Percentiles rank a stretch among this genome's conserved stretches.
Evolutionary conservation across 2,797 vertebrate species (phyloP).

Genomic region (Gastrophryne carolinensis): DNA sequence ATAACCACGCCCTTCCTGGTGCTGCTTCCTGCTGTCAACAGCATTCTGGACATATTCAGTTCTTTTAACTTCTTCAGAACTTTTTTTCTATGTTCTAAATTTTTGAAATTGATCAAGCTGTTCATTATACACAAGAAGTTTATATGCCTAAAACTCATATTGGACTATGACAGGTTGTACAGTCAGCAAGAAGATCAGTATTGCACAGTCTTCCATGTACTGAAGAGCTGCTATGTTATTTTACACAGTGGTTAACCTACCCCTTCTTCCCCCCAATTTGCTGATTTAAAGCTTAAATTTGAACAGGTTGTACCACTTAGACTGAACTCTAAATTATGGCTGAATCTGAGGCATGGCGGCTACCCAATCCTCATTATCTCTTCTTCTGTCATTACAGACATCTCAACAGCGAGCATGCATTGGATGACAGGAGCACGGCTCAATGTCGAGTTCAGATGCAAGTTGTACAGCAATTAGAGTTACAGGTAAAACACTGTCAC

Average conservation of each 20-base stretch:
- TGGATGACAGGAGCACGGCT: slow-evolving; percentile 99
- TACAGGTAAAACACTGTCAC: slow-evolving; percentile 83
- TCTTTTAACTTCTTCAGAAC: too few species aligned
- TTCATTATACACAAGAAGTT: too few species aligned
- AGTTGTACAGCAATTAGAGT: slow-evolving; percentile 99
- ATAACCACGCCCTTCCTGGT: too few species aligned
- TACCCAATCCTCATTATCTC: slow-evolving; percentile 74
- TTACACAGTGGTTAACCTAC: not conserved
- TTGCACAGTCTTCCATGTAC: too few species aligned
- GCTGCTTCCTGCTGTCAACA: too few species aligned
- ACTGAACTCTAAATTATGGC: slow-evolving; percentile 9
- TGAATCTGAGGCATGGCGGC: slow-evolving; percentile 57
- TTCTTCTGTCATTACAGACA: slow-evolving; percentile 85
- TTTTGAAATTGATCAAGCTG: too few species aligned
- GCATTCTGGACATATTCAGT: too few species aligned
- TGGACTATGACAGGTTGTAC: too few species aligned
- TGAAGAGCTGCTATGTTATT: not conserved
- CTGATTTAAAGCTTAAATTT: not conserved
- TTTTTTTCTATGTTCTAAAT: too few species aligned
- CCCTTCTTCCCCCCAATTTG: not conserved
- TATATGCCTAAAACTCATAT: too few species aligned
- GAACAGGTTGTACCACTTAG: slow-evolving; percentile 7
- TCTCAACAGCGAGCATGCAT: slow-evolving; percentile 98
- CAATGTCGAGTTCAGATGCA: slow-evolving; percentile 99
- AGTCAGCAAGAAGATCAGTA: too few species aligned